Conservation (phyloP, 1,140 invertebrate genomes). For the Atta cephalotes region DNA sequence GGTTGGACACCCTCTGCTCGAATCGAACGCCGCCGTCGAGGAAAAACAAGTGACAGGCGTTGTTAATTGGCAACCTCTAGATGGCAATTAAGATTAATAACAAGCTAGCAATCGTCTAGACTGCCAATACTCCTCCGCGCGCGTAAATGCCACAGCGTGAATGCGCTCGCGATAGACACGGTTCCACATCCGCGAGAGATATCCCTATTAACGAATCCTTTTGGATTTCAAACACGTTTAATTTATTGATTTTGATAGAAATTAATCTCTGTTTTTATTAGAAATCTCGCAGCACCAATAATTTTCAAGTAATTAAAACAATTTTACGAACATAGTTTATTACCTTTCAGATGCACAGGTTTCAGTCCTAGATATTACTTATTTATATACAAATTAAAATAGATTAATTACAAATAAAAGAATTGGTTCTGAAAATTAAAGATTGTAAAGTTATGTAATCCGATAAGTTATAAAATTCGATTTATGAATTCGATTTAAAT, state of each 20-base stretch:
- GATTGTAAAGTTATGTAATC: not conserved
- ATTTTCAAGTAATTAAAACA: not conserved
- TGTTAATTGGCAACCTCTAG: conserved; percentile 84
- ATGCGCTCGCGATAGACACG: not conserved
- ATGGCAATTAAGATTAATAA: conserved; percentile 85
- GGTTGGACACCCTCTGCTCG: conserved; percentile 45
- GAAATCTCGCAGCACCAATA: not conserved
- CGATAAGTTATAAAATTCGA: too few species aligned
- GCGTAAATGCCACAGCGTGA: conserved; percentile 23
- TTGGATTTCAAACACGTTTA: conserved; percentile 24
- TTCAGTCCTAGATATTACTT: not conserved
- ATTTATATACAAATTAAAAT: too few species aligned
- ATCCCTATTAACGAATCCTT: conserved; percentile 20
- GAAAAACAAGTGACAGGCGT: conserved; percentile 82
- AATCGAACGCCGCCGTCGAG: conserved; percentile 54
- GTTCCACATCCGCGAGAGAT: conserved; percentile 3
- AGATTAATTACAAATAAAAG: not conserved
- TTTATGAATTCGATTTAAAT: not conserved
- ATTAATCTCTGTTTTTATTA: not conserved
- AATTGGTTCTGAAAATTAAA: not conserved
- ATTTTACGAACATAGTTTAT: not conserved
- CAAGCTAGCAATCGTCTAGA: conserved; percentile 75
- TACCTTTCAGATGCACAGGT: not conserved
- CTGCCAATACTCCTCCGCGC: conserved; percentile 33
- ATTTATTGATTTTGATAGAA: not conserved